Conservation (phyloP, 1,140 invertebrate genomes). For the Ceratoteleas bidentatus region DNA sequence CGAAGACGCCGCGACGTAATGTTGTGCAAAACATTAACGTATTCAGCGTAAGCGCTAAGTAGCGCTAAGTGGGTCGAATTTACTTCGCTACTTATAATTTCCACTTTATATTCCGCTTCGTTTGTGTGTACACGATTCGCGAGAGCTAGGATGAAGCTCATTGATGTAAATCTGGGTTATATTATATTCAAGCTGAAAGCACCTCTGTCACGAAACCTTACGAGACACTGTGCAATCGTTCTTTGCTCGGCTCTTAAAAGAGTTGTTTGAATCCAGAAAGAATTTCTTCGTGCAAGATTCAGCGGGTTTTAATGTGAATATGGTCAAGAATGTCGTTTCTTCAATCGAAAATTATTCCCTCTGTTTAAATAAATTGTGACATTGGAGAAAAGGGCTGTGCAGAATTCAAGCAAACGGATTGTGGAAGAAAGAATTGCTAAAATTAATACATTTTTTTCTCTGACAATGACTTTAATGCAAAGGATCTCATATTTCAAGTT, state of each 20-base stretch:
- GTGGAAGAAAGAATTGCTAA: no score
- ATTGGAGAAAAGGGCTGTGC: no score
- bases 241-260: neutral
- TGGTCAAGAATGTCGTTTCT: no score
- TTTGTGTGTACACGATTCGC: constrained; percentile 63
- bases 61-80: constrained; percentile 81
- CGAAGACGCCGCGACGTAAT: constrained; percentile 74
- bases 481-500: no score
- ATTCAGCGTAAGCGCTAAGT: constrained; percentile 80
- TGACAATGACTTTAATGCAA: no score
- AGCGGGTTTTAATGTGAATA: no score
- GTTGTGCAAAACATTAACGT: constrained; percentile 81
- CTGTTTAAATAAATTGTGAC: no score
- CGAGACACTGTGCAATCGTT: constrained; percentile 27
- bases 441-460: no score
- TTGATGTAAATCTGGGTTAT: constrained; percentile 80
- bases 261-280: neutral
- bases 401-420: no score
- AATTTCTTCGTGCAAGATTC: neutral
- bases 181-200: constrained; percentile 70
- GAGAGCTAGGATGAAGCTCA: constrained; percentile 77
- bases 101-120: constrained; percentile 78
- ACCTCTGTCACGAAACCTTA: constrained; percentile 50
- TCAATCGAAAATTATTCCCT: no score
- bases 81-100: constrained; percentile 80